Base-by-base conservation (phyloP, 2,113 vertebrate species). In the Laticauda laticaudata region DNA sequence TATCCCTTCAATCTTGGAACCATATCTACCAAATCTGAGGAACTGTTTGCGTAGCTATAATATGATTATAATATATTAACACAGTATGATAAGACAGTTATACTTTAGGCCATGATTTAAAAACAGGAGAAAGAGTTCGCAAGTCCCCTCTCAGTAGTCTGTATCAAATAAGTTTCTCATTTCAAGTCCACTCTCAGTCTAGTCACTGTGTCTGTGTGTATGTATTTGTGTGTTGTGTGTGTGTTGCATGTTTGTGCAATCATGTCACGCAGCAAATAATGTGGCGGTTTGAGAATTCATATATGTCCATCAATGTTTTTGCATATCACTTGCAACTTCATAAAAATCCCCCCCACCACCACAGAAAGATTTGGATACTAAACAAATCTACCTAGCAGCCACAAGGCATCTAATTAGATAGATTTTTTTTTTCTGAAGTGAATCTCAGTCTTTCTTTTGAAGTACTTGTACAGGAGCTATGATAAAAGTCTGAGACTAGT, bases 221-320 rank as follows among this genome's bases (percentile, higher is more conserved):
- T 94, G 23, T 34, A 29, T n/a, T 18, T 10, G 48, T 61, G 0
- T 54, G 56, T 94, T 34, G n/a, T n/a, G 21, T 10, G 48, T 61
- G 91, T 45, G 87, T 81, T 86, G 92, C 55, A 9, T 94, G 51
- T 93, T 95, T 94, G 94, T 90, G 91, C 48, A 95, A 88, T 87
- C 45, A 29, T 4, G 85, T 54, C 91, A 93, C 90, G 55, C 43
- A 93, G 95, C 61, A 96, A 88, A 89, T 2, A 11, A 61, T 53
- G 61, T 90, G 87, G 86, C 26, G 91, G 89, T 90, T 93, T 94
- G 94, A 90, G n/a, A 87, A 64, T 93, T 57, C 54, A 85, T 89
- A 55, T 89, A 90, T 2, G 34, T 85, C 87, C 53, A 55, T 56
- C 75, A 93, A 51, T 93, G 88, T 69, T 95, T 10, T 85, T 88